phyloP scores from a whole-genome alignment of 2,888 invertebrate genomes.

The Ferdinandea cuprea region DNA sequence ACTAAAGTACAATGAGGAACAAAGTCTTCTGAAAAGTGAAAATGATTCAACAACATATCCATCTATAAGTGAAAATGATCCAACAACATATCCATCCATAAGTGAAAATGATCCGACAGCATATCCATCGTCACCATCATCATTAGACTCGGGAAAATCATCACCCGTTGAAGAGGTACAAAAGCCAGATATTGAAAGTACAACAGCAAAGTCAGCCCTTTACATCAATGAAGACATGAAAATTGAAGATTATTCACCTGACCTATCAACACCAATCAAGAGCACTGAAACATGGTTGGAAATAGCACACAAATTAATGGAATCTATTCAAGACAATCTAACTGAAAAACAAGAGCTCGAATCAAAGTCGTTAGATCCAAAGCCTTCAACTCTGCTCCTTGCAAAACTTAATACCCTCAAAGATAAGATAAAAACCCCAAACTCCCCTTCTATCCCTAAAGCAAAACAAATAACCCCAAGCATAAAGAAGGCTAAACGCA shows the following conservation, averaged over 20 bases:
- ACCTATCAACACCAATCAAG: too few relatives aligned
- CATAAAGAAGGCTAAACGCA: not conserved
- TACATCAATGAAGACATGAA: not conserved
- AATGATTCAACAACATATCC: not conserved
- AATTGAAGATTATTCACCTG: too few relatives aligned
- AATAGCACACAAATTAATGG: not conserved
- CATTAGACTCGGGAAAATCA: not conserved
- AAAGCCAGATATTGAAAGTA: not conserved
- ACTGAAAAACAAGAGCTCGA: not conserved
- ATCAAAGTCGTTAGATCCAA: not conserved
- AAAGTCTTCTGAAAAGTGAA: not conserved
- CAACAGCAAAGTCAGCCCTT: not conserved
- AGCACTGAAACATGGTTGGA: not conserved
- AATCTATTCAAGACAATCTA: not conserved
- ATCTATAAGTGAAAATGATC: too few relatives aligned
- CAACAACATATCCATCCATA: too few relatives aligned
- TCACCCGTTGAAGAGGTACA: not conserved
- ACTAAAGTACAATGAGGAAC: not conserved
- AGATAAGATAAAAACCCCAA: not conserved
- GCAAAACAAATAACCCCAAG: not conserved
- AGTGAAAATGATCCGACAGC: too few relatives aligned
- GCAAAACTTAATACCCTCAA: not conserved
- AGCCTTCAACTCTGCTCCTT: not conserved
- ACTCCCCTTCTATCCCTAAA: too few relatives aligned
- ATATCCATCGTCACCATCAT: not conserved